Evolutionary conservation across 2,888 invertebrate genomes (phyloP), one percentile per base, ranked within the genome.

Genomic region (Drosophila eohydei): DNA sequence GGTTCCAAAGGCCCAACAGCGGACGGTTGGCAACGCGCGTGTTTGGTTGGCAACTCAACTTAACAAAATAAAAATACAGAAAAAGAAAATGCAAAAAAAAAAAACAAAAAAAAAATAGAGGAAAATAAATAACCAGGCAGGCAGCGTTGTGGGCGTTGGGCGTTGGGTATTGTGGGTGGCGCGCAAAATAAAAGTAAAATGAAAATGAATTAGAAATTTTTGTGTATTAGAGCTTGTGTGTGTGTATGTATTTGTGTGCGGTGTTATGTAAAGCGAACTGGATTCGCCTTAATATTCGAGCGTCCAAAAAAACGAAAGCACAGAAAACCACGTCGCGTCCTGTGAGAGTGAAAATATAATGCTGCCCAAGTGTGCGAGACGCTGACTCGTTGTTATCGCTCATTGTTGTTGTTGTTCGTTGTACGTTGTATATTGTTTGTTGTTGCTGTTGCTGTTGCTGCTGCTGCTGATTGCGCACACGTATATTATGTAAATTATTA

Each of bases 401-500:
- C 46, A 34, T 57, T 65, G 54, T 63, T 55, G 62, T 46, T 52
- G 54, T 36, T 56, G 65, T 30, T 28, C 30, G 21, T 21, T 21
- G 21, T 21, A 21, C 21, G 46, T 30, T 48, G 46, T 46, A 1
- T 46, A 8, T 40, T 58, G 68, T 43, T 69, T 6, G 55, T 51
- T 62, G 64, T 55, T 64, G 61, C 36, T 64, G 64, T 55, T 64
- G 61, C 36, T 64, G 30, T 52, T 65, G 61, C 38, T 80, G 72
- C 55, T 81, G 44, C 16, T 80, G 78, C 66, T 83, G 86, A 86
- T 87, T 86, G 89, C 81, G 89, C 86, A 74, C 88, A 85, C 75
- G 81, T 90, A 83, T 80, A 90, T 88, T 87, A 90, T 87, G 87
- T 89, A 89, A 85, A 85, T 85, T 84, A 85, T 89, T 84, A 87